Percentiles rank a stretch among this genome's conserved stretches.
These are phyloP conservation scores for Lepus europaeus DNA, from an alignment of 2,113 vertebrate genomes.

Conservation along the genomic window DNA sequence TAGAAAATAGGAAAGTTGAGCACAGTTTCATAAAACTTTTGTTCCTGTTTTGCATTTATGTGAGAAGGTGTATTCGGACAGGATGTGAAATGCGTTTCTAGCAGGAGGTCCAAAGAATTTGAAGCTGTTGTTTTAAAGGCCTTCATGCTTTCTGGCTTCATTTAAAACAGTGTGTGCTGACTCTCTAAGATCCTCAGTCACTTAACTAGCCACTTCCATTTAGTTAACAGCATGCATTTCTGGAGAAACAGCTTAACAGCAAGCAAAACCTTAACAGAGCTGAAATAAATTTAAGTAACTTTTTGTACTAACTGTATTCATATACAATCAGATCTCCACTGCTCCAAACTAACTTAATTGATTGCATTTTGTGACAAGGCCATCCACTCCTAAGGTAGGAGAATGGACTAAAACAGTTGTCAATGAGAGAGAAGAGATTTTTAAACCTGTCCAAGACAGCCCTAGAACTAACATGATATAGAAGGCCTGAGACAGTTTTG, in stretches of 20 bases:
- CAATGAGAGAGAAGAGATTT: not conserved
- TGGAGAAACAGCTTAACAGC: not conserved
- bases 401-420: not conserved
- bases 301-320: not conserved
- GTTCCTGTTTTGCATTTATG: not conserved
- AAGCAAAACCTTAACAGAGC: not conserved
- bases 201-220: not conserved
- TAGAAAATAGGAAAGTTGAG: not conserved
- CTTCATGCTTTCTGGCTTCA: not conserved
- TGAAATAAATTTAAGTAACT: not conserved
- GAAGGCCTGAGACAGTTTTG: no score
- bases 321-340: not conserved
- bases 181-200: not conserved
- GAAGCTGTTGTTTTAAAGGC: not conserved
- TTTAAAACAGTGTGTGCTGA: conserved; percentile 10
- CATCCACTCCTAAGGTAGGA: not conserved
- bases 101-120: not conserved
- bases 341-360: not conserved
- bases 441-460: not conserved
- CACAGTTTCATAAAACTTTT: not conserved
- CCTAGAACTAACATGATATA: not conserved
- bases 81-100: not conserved
- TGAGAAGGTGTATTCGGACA: no score
- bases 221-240: not conserved
- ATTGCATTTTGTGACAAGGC: not conserved